These are phyloP conservation scores for Nipponacmea schrenckii DNA, from an alignment of 2,888 invertebrate genomes.

Conservation along the genomic window DNA sequence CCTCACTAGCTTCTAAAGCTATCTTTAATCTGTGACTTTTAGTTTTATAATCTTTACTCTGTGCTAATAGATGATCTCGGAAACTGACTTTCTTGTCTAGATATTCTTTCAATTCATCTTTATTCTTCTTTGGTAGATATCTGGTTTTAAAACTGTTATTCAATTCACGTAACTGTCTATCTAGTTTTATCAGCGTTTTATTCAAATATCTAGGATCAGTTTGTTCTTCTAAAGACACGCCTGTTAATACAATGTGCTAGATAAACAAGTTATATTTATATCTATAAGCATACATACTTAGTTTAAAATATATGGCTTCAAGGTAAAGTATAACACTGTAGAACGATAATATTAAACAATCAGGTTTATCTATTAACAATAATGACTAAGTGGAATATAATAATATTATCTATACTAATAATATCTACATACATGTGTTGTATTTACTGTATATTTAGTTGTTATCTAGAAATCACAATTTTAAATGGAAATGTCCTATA, in stretches of 20 bases:
- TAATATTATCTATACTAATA: too few relatives aligned
- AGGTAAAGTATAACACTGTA: too few relatives aligned
- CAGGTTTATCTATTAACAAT: not conserved
- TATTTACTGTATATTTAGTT: not conserved
- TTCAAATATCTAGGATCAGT: constrained; percentile 59
- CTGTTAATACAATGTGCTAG: constrained; percentile 32
- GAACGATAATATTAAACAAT: not conserved
- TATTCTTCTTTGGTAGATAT: constrained; percentile 54
- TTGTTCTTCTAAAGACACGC: constrained; percentile 61
- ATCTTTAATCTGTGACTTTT: constrained; percentile 60
- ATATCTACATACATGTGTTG: too few relatives aligned
- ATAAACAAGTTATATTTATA: too few relatives aligned
- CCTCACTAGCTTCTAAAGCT: constrained; percentile 62
- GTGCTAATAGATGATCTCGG: constrained; percentile 54
- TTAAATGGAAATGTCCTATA: too few relatives aligned
- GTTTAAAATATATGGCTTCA: too few relatives aligned
- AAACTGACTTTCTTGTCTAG: constrained; percentile 51
- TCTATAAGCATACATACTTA: too few relatives aligned
- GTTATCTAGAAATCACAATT: too few relatives aligned
- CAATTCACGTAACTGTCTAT: constrained; percentile 60
- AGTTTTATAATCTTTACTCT: constrained; percentile 56
- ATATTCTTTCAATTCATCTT: constrained; percentile 54
- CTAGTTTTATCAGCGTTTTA: constrained; percentile 56
- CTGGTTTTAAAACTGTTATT: constrained; percentile 58
- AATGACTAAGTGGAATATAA: not conserved